phyloP scores from a whole-genome alignment of 2,113 vertebrate genomes.

The Condylura cristata region DNA sequence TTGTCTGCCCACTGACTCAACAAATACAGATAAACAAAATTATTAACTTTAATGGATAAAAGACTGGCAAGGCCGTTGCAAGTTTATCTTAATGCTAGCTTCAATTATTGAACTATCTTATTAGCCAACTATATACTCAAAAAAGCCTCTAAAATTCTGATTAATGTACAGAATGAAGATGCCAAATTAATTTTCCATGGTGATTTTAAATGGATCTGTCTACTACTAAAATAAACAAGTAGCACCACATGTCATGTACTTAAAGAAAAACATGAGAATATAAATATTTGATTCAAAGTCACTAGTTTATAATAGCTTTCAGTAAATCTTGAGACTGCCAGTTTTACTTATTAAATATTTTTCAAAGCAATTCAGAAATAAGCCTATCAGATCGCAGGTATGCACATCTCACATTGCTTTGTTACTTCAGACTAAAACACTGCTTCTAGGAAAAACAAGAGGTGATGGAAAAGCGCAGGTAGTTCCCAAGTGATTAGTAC shows the following conservation, averaged over 20 bases:
- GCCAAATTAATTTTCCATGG: background rate
- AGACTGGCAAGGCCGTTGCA: background rate
- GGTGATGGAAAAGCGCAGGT: background rate
- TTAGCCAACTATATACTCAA: conserved; percentile 41
- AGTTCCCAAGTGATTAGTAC: background rate
- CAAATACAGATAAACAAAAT: conserved; percentile 25
- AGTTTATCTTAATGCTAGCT: conserved; percentile 48
- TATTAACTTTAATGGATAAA: background rate
- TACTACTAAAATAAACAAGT: background rate
- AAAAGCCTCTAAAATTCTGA: conserved; percentile 10
- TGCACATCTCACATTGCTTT: background rate
- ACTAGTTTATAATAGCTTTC: conserved; percentile 3
- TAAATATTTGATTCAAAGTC: background rate
- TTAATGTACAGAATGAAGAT: background rate
- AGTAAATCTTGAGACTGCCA: conserved; percentile 35
- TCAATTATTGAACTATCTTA: background rate
- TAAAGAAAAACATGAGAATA: conserved; percentile 40
- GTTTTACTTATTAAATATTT: conserved; percentile 44
- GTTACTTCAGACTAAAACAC: conserved; percentile 1
- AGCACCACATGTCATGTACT: background rate
- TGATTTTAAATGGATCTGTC: conserved; percentile 14
- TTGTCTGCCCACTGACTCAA: background rate
- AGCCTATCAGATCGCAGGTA: background rate
- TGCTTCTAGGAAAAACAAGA: conserved; percentile 32
- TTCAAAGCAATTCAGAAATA: conserved; percentile 38